Evolutionary conservation across 2,888 invertebrate genomes (phyloP), one percentile per base, ranked within the genome.

Genomic region (Tanypteryx hageni): DNA sequence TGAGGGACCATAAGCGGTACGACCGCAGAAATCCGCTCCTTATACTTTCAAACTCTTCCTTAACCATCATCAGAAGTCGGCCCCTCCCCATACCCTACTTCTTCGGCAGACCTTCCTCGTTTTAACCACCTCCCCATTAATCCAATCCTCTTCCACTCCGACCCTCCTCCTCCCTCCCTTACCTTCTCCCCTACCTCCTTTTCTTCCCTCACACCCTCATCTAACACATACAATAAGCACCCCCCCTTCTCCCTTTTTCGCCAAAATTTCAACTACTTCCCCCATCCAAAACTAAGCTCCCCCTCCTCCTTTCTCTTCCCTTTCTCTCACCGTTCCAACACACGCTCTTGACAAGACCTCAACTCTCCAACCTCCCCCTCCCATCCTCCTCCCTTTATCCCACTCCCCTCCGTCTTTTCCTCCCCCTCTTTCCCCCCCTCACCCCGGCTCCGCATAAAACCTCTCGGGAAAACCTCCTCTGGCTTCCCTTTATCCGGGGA

Each of bases 401-500:
- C n/a, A 10, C 68, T 27, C n/a, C 76, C 76, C 76, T 10, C 76
- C 11, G 76, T 7, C 76, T 1, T 27, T 11, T 13, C 27, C n/a
- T 13, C 4, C 22, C 22, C 27, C 27, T 31, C 58, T 86, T 22
- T 56, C 18, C 56, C 56, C 13, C 83, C 56, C 44, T n/a, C 10
- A 3, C 18, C 27, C 18, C 83, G 14, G 18, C 31, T 44, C 31
- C 14, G 61, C 16, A 31, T 61, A 89, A 89, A 89, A 44, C 5
- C 22, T 31, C 64, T 89, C 27, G 16, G 61, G 5, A 22, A 10
- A 27, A 14, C 76, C 76, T 76, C 68, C 22, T 61, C 61, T n/a
- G 64, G 44, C 44, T 68, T 58, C 64, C 64, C 89, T 44, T 68
- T 89, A 89, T 89, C n/a, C 68, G 64, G n/a, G 61, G 61, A 59